Evolutionary conservation across 2,888 invertebrate species (phyloP).

Genomic region (Drosophila lacicola): DNA sequence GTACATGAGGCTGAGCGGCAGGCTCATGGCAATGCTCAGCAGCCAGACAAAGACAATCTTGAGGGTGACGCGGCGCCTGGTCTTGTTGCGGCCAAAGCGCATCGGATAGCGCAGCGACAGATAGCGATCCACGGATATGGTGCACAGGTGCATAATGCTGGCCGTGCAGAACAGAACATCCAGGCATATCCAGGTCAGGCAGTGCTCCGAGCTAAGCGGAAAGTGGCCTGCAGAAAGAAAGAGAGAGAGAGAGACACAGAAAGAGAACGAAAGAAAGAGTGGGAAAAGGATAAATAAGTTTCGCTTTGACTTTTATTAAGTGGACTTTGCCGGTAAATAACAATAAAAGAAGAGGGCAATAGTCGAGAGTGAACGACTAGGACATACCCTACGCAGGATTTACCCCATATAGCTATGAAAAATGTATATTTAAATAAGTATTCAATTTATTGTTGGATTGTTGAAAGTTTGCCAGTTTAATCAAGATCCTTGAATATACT

Average conservation of each 20-base stretch:
- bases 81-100: conserved; percentile 96
- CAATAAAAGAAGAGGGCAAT: conserved; percentile 13
- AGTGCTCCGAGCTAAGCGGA: conserved; percentile 92
- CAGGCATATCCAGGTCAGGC: conserved; percentile 97
- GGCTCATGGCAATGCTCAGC: conserved; percentile 95
- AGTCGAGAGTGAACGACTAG: background rate
- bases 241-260: background rate
- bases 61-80: conserved; percentile 92
- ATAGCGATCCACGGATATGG: conserved; percentile 97
- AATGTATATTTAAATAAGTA: no score
- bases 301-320: conserved; percentile 37
- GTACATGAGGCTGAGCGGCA: conserved; percentile 95
- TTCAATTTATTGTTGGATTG: no score
- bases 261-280: background rate
- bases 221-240: conserved; percentile 90
- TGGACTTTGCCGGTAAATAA: conserved; percentile 35
- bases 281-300: conserved; percentile 10
- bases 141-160: conserved; percentile 98
- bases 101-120: conserved; percentile 96
- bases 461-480: no score
- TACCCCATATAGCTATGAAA: background rate
- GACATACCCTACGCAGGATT: background rate
- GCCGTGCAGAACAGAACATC: conserved; percentile 98
- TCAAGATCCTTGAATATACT: no score
- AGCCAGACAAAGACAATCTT: conserved; percentile 98